Percentiles rank a stretch among this genome's conserved stretches.
These are phyloP conservation scores for Eupithecia inturbata DNA, from an alignment of 2,888 invertebrate genomes.

Conservation along the genomic window DNA sequence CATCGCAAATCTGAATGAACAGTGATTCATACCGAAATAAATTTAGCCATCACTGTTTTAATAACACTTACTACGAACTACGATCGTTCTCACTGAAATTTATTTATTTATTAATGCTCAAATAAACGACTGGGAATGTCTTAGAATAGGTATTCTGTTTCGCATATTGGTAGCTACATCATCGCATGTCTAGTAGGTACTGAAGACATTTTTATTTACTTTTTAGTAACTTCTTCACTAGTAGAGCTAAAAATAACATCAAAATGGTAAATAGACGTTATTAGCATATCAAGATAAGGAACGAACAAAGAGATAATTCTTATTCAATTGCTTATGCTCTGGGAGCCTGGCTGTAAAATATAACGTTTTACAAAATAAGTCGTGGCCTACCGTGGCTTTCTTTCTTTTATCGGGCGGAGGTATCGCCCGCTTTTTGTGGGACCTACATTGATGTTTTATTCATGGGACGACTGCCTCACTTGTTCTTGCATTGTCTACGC, in stretches of 20 bases:
- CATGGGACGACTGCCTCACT: constrained; percentile 67
- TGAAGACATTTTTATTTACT: neutral
- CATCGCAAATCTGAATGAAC: constrained; percentile 67
- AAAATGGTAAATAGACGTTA: constrained; percentile 47
- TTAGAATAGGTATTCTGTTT: neutral
- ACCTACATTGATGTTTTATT: constrained; percentile 67
- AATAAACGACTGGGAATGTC: neutral
- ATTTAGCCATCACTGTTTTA: constrained; percentile 60
- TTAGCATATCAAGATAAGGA: constrained; percentile 51
- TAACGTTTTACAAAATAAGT: constrained; percentile 63
- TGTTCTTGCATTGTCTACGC: constrained; percentile 80
- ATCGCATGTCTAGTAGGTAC: neutral
- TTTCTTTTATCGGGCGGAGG: constrained; percentile 58
- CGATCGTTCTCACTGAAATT: constrained; percentile 56
- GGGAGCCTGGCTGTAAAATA: constrained; percentile 63
- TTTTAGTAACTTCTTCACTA: neutral
- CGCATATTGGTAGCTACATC: neutral
- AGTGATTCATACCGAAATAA: constrained; percentile 74
- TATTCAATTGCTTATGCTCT: constrained; percentile 53
- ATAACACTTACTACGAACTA: constrained; percentile 73
- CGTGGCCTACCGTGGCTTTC: constrained; percentile 58
- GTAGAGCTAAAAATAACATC: constrained; percentile 6
- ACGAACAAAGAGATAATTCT: constrained; percentile 53
- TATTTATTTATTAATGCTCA: neutral
- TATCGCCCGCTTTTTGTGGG: constrained; percentile 63